These are phyloP conservation scores for Carapus acus DNA, from an alignment of 2,797 vertebrate species.

Conservation along the genomic window DNA sequence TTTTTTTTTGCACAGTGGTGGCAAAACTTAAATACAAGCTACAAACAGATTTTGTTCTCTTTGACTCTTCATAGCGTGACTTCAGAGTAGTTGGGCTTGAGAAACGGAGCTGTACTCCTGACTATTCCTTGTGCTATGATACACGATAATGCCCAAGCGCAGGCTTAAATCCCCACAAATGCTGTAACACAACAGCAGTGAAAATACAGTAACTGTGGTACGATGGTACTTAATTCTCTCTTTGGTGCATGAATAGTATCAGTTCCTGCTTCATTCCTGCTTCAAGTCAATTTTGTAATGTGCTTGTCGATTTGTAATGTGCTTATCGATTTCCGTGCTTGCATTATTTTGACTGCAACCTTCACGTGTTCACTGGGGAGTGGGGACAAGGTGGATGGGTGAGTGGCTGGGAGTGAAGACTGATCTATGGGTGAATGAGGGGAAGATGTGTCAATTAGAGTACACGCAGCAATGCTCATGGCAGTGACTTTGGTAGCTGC, in stretches of 20 bases:
- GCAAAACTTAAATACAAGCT: conserved; percentile 42
- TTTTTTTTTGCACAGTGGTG: conserved; percentile 49
- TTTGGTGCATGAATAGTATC: conserved; percentile 65
- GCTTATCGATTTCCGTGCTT: conserved; percentile 34
- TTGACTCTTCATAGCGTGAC: conserved; percentile 32
- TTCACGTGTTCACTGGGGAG: background rate
- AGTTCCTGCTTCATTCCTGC: conserved; percentile 34
- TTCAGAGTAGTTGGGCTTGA: conserved; percentile 20
- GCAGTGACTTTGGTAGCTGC: conserved; percentile 75
- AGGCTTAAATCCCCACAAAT: conserved; percentile 37
- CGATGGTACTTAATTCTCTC: conserved; percentile 47
- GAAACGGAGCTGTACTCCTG: conserved; percentile 30
- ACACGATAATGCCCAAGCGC: conserved; percentile 43
- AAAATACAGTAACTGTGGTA: conserved; percentile 29
- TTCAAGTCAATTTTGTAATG: conserved; percentile 53
- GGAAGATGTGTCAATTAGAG: conserved; percentile 23
- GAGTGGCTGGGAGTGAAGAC: conserved; percentile 7
- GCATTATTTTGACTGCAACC: conserved; percentile 30
- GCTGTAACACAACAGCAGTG: conserved; percentile 27
- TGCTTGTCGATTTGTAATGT: too few relatives aligned
- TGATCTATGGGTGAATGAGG: conserved; percentile 24
- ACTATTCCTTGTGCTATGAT: too few relatives aligned
- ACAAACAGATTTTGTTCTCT: conserved; percentile 54
- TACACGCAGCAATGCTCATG: conserved; percentile 53
- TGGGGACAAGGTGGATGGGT: background rate